Evolutionary conservation across 2,113 vertebrate species (phyloP).

Genomic region (Oceanites oceanicus): DNA sequence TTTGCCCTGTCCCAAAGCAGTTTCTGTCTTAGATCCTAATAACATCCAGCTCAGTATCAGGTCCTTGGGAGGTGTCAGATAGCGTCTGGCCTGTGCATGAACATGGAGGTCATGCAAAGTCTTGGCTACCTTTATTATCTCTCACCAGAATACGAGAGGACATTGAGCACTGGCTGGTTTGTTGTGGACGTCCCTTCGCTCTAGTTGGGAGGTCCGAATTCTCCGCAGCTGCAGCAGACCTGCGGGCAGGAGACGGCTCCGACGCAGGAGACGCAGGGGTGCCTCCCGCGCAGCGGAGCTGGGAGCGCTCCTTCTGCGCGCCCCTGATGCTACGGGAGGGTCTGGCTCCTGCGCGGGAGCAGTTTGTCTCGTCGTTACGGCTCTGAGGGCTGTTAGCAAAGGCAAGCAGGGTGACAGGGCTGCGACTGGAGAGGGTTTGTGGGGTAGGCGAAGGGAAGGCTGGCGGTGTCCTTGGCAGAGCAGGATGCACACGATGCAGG

Average conservation of each 20-base stretch:
- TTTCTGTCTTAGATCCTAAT: neutral
- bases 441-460: neutral
- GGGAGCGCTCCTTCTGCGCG: neutral
- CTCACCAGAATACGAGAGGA: neutral
- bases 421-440: neutral
- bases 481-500: rapidly evolving
- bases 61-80: neutral
- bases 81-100: rapidly evolving
- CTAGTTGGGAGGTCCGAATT: neutral
- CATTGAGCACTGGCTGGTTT: neutral
- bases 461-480: neutral
- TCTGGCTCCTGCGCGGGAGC: neutral
- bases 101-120: neutral
- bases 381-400: neutral
- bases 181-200: neutral
- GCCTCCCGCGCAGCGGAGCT: rapidly evolving
- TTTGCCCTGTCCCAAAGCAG: neutral
- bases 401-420: neutral
- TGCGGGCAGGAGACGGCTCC: neutral
- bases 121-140: rapidly evolving
- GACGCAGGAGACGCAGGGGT: neutral
- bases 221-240: neutral
- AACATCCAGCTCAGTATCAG: rapidly evolving
- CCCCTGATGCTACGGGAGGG: rapidly evolving
- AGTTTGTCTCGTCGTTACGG: neutral